Conservation (phyloP, 2,797 vertebrate genomes). For the Parauchenoglanis ngamensis region DNA sequence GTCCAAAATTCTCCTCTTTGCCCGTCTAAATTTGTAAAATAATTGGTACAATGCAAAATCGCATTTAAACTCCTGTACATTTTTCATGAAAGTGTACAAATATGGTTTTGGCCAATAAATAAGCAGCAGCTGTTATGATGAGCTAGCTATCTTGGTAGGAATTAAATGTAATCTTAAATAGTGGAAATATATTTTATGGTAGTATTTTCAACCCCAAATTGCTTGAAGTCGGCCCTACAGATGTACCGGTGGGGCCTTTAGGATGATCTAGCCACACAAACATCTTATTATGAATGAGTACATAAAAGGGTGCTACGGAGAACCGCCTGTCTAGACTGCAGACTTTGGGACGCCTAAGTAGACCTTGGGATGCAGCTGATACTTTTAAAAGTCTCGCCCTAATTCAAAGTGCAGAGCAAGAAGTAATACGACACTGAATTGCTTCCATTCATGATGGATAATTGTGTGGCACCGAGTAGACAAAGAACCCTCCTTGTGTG, state of each 20-base stretch:
- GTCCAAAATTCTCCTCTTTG: not conserved
- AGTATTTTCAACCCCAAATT: not conserved
- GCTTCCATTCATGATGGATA: constrained; percentile 14
- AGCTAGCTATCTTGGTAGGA: not conserved
- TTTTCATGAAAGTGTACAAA: not conserved
- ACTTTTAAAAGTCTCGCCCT: constrained; percentile 4
- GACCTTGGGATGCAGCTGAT: constrained; percentile 14
- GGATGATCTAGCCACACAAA: not conserved
- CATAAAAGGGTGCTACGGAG: not conserved
- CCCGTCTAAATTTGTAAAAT: not conserved
- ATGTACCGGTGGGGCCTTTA: not conserved
- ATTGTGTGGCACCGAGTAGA: constrained; percentile 28
- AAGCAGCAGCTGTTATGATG: not conserved
- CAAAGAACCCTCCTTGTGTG: constrained; percentile 43
- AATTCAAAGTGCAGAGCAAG: constrained; percentile 27
- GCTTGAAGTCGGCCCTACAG: not conserved
- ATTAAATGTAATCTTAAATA: not conserved
- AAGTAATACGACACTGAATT: constrained; percentile 6
- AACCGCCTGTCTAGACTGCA: constrained; percentile 4
- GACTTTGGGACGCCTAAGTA: constrained; percentile 10
- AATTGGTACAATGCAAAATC: not conserved
- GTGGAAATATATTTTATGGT: not conserved
- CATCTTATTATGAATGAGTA: not conserved
- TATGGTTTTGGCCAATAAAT: not conserved
- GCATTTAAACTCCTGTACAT: not conserved